phyloP scores from a whole-genome alignment of 2,113 vertebrate genomes.

The Corythoichthys haematopterus region DNA sequence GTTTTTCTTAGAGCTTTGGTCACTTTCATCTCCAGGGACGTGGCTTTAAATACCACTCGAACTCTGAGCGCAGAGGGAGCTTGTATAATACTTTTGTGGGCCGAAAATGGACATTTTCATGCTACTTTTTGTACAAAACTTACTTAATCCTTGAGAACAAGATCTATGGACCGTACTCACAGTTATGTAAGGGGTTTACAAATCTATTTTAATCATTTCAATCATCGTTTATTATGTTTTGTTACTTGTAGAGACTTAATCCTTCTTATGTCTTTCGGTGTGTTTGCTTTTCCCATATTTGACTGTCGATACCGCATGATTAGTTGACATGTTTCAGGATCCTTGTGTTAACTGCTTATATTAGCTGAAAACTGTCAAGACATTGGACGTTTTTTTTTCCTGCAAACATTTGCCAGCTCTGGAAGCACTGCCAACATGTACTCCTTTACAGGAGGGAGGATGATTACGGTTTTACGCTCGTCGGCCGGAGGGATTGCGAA shows the following conservation, averaged over 20 bases:
- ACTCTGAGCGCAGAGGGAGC: background rate
- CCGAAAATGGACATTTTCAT: background rate
- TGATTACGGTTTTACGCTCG: constrained; percentile 7
- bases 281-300: background rate
- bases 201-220: background rate
- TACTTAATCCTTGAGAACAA: background rate
- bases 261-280: background rate
- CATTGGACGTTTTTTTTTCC: background rate
- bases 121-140: background rate
- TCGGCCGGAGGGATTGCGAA: background rate
- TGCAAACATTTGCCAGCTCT: background rate
- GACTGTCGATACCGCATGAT: constrained; percentile 1
- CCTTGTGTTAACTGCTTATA: constrained; percentile 12
- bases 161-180: background rate
- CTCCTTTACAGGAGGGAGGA: background rate
- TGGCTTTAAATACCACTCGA: constrained; percentile 9
- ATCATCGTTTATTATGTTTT: background rate
- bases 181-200: background rate
- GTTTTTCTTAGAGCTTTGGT: background rate
- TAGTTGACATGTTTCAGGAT: background rate
- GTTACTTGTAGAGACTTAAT: background rate
- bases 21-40: constrained; percentile 6
- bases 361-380: constrained; percentile 11
- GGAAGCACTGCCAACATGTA: constrained; percentile 4
- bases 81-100: background rate